Base-by-base conservation (phyloP, 2,797 vertebrate genomes). In the Naso thynnoides region DNA sequence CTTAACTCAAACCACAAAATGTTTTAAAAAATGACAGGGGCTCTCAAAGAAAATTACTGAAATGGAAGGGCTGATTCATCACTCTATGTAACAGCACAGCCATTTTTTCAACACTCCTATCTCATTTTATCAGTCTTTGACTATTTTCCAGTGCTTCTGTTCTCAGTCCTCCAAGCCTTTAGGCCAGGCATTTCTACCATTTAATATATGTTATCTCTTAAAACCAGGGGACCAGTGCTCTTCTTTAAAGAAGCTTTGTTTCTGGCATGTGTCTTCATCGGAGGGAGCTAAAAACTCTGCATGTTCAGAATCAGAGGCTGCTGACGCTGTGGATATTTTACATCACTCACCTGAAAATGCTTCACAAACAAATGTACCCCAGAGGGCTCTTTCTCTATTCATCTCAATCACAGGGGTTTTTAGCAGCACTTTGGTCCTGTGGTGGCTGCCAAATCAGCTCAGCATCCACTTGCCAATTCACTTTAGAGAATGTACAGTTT, bases 241-340 rank as follows among this genome's bases (percentile, higher is more conserved):
- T 52, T 79, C 85, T 88, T 71, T 62, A 83, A 81, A 79, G 61
- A 78, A 42, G 41, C 79, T 88, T 85, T 90, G 85, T 87, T 88
- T 90, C n/a, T 88, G 85, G 83, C 84, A 91, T 93, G 76, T 23
- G 3, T 92, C 86, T 91, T 91, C 73, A 87, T 89, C 53, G 70
- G 70, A 49, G n/a, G 81, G 76, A 84, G 79, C 81, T 76, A 83
- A 86, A 88, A 90, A 88, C 75, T 64, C 33, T 36, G 33, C 73
- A 75, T 79, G 88, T 80, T 82, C 26, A 31, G 81, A 92, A 92
- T 93, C 89, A 91, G 88, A 88, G 83, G 72, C 81, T 82, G 88
- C 91, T 92, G 90, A 91, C 65, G 83, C 84, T 55, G 69, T 87
- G 85, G 90, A 91, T 94, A 92, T 93, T 92, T 92, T 50, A 81